Evolutionary conservation across 2,797 vertebrate species (phyloP), one percentile per base, ranked within the genome.

Genomic region (Phoebastria nigripes): DNA sequence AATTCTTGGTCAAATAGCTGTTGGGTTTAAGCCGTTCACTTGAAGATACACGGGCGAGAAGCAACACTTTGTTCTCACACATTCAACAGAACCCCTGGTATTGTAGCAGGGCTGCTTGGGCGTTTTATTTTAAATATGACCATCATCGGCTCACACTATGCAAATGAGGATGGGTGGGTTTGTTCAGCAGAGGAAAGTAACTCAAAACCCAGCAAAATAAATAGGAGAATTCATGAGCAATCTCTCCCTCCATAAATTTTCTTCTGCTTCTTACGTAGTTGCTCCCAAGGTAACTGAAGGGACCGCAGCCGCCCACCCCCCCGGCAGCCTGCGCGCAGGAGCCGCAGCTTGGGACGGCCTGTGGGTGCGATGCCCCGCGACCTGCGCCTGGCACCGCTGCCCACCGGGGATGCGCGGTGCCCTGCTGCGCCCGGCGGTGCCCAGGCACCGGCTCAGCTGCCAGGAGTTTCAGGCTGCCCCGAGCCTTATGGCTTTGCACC

Each of bases 281-380:
- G 24, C 41, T 70, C 20, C 59, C 0, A 0, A 21, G 56, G 65
- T 37, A 6, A 42, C 1, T 1, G 1, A 0, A 3, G 63, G 47
- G 41, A 0, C 13, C 2, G 1, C 2, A 0, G 82, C 25, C 26
- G 4, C 37, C 1, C 18, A 12, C 17, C 59, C 39, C 25, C 37
- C 18, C 3, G 4, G 65, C 47, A 56, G 39, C 49, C 12, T 1
- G 1, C 54, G 24, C 26, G 5, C 11, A 5, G 11, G 31, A 35
- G 42, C 22, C 25, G 3, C 0, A 7, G 26, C 1, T 1, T 15
- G n/a, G 58, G 62, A 15, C 1, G 8, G 31, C 8, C 41, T 5
- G 1, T 7, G 37, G n/a, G 29, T 16, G 25, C 6, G 6, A 15
- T 16, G n/a, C 8, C 20, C 25, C 2, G 0, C 47, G 31, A 21